Evolutionary conservation across 2,888 invertebrate genomes (phyloP).

Genomic region (Autographa gamma): DNA sequence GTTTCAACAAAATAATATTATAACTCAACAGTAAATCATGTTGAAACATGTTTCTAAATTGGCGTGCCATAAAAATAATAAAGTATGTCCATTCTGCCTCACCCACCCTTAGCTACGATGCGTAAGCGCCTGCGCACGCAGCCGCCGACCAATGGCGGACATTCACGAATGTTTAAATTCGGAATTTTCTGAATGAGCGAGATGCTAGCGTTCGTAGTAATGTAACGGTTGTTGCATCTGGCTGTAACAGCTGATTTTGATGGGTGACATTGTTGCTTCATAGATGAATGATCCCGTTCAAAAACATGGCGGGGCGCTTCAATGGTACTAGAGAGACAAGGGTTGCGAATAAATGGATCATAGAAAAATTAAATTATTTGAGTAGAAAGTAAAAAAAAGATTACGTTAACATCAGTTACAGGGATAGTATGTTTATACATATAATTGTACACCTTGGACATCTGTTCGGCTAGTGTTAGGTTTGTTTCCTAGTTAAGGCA

Average conservation of each 20-base stretch:
- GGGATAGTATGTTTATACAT: slow-evolving; percentile 8
- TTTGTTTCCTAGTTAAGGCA: slow-evolving; percentile 25
- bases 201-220: slow-evolving; percentile 46
- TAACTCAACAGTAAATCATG: slow-evolving; percentile 8
- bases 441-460: slow-evolving; percentile 47
- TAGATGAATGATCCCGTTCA: slow-evolving; percentile 34
- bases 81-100: slow-evolving; percentile 18
- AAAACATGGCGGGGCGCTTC: slow-evolving; percentile 28
- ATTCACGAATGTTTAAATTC: slow-evolving; percentile 52
- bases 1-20: not conserved
- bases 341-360: slow-evolving; percentile 31
- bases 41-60: not conserved
- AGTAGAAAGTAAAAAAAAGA: slow-evolving; percentile 6
- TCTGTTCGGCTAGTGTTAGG: slow-evolving; percentile 31
- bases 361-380: slow-evolving; percentile 5
- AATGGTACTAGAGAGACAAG: slow-evolving; percentile 19
- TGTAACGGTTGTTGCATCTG: slow-evolving; percentile 61
- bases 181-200: slow-evolving; percentile 56
- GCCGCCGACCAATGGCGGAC: slow-evolving; percentile 50
- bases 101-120: slow-evolving; percentile 51
- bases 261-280: slow-evolving; percentile 32
- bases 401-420: slow-evolving; percentile 3
- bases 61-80: not conserved
- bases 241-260: slow-evolving; percentile 59
- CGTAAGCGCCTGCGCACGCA: slow-evolving; percentile 55